Percentiles rank a stretch among this genome's conserved stretches.
Evolutionary conservation across 1,140 invertebrate species (phyloP).

Genomic region (Drosophila pachea): DNA sequence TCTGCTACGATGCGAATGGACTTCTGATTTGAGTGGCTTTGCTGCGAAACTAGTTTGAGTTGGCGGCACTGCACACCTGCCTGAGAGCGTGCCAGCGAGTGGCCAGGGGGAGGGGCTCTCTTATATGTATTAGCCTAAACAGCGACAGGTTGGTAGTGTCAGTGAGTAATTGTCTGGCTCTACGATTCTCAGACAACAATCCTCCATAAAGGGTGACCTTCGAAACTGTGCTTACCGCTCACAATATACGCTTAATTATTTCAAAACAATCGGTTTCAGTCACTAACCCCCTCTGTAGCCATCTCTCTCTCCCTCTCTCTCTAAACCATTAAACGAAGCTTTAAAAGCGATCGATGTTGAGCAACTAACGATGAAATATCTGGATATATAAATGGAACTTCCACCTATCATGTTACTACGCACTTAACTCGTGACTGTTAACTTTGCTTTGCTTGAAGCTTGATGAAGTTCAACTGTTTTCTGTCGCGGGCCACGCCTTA

Average conservation of each 20-base stretch:
- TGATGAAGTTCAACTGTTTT: conserved; percentile 65
- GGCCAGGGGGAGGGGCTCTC: not conserved
- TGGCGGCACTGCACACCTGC: conserved; percentile 61
- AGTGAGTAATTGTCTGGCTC: conserved; percentile 37
- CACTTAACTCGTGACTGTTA: too few relatives aligned
- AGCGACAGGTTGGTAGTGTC: conserved; percentile 17
- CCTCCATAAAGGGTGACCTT: conserved; percentile 58
- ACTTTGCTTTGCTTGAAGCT: conserved; percentile 55
- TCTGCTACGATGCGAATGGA: conserved; percentile 26
- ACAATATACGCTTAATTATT: not conserved
- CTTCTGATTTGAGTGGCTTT: conserved; percentile 13
- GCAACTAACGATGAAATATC: not conserved
- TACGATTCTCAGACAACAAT: conserved; percentile 52
- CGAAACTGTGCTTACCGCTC: conserved; percentile 30
- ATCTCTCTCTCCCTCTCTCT: too few relatives aligned
- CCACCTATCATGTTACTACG: too few relatives aligned
- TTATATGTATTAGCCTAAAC: conserved; percentile 52
- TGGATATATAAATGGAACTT: not conserved
- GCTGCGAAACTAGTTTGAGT: conserved; percentile 68
- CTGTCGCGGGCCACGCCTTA: too few relatives aligned
- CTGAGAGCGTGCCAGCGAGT: conserved; percentile 7
- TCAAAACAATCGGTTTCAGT: not conserved
- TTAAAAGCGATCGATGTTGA: not conserved
- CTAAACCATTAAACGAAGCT: too few relatives aligned
- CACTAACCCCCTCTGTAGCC: too few relatives aligned